Conservation (phyloP, 2,888 invertebrate species). For the Idaea dimidiata region DNA sequence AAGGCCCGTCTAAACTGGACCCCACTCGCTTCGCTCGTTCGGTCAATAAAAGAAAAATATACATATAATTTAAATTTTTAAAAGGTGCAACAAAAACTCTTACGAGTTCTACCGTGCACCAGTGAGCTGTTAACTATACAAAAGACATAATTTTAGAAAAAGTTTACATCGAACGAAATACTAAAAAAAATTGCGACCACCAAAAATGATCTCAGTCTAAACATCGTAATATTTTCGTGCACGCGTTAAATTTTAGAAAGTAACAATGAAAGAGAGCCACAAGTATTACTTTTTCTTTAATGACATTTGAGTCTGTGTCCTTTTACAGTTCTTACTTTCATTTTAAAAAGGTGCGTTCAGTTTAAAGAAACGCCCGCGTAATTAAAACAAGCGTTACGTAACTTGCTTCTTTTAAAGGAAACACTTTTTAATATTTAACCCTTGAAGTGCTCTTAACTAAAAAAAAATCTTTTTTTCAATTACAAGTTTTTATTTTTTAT, state of each 20-base stretch:
- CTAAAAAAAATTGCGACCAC: not conserved
- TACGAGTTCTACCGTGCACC: too few species aligned
- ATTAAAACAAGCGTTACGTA: not conserved
- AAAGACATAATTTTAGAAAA: too few species aligned
- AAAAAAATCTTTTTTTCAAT: not conserved
- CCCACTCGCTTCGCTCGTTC: too few species aligned
- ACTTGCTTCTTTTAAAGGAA: not conserved
- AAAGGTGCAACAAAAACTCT: too few species aligned
- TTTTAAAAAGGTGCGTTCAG: conserved; percentile 7
- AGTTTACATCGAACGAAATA: too few species aligned
- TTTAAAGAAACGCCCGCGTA: not conserved
- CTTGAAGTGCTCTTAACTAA: not conserved
- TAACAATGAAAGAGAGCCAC: conserved; percentile 23
- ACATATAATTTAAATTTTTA: too few species aligned
- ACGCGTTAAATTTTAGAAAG: conserved; percentile 28
- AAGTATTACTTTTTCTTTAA: conserved; percentile 21
- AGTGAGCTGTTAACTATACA: too few species aligned
- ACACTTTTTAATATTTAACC: not conserved
- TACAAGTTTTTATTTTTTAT: not conserved
- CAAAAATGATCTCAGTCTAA: not conserved
- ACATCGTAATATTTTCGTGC: not conserved
- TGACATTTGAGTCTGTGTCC: conserved; percentile 12
- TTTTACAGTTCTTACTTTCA: conserved; percentile 18
- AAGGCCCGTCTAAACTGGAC: too few species aligned
- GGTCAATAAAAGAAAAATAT: too few species aligned